phyloP scores from a whole-genome alignment of 2,113 vertebrate genomes.

The Scalopus aquaticus region DNA sequence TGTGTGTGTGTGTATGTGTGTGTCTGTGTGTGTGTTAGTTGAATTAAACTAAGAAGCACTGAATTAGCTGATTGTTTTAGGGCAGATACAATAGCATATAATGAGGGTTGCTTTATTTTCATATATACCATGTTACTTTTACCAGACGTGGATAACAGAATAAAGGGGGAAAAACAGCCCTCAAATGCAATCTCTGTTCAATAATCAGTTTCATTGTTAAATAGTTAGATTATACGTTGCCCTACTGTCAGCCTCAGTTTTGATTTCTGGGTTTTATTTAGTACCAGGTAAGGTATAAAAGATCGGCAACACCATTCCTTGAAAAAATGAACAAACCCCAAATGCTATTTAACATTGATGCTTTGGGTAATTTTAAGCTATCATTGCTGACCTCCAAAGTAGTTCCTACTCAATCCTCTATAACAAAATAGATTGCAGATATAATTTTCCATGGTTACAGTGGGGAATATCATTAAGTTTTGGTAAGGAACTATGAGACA shows the following conservation, averaged over 20 bases:
- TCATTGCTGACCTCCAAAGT: conserved; percentile 12
- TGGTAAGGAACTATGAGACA: neutral
- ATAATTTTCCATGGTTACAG: neutral
- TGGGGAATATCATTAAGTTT: conserved; percentile 41
- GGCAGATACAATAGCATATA: neutral
- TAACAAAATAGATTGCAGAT: conserved; percentile 30
- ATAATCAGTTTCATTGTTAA: conserved; percentile 24
- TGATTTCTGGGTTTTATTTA: conserved; percentile 4
- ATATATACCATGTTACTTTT: neutral
- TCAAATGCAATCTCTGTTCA: neutral
- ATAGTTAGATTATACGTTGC: neutral
- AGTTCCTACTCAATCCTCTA: neutral
- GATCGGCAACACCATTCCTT: neutral
- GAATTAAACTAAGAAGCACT: neutral
- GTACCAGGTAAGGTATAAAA: neutral
- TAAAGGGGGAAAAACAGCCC: neutral
- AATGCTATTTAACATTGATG: conserved; percentile 18
- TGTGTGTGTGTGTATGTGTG: neutral
- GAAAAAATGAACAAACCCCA: neutral
- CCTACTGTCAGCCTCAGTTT: neutral
- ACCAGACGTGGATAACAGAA: neutral
- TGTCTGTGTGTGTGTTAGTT: neutral
- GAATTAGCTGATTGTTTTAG: neutral
- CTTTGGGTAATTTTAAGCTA: neutral
- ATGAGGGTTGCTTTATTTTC: conserved; percentile 12